These are phyloP conservation scores for Uloborus plumipes DNA, from an alignment of 2,888 invertebrate species.

Conservation along the genomic window DNA sequence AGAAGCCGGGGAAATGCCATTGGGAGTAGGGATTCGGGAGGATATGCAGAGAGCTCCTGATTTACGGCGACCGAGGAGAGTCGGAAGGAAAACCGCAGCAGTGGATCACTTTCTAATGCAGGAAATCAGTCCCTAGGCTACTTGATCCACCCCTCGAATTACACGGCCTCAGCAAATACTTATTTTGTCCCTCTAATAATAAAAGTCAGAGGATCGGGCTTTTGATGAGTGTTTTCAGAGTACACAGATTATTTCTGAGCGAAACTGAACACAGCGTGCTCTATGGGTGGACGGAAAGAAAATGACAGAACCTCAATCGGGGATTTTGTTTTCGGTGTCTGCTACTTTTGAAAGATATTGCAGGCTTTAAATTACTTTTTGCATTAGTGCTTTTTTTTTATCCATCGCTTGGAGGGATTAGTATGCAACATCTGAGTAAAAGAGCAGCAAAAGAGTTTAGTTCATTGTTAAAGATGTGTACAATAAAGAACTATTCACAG, in stretches of 20 bases:
- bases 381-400: too few species aligned
- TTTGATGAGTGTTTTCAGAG: slow-evolving; percentile 26
- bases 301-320: too few species aligned
- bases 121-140: slow-evolving; percentile 50
- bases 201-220: background rate
- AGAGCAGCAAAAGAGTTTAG: too few species aligned
- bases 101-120: slow-evolving; percentile 60
- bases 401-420: too few species aligned
- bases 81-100: slow-evolving; percentile 51
- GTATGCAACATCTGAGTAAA: too few species aligned
- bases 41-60: slow-evolving; percentile 58
- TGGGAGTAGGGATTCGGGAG: slow-evolving; percentile 29
- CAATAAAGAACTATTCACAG: too few species aligned
- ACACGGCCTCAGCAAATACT: slow-evolving; percentile 46
- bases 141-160: slow-evolving; percentile 48
- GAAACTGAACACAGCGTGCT: too few species aligned
- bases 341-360: too few species aligned
- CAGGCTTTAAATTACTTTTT: too few species aligned
- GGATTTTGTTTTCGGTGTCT: too few species aligned
- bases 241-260: slow-evolving; percentile 11
- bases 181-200: slow-evolving; percentile 34
- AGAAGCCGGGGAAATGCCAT: slow-evolving; percentile 5
- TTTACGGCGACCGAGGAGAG: slow-evolving; percentile 53
- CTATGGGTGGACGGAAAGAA: too few species aligned
- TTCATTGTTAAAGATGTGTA: too few species aligned